Conservation (phyloP, 1,140 invertebrate species). For the Macrosteles quadrilineatus region DNA sequence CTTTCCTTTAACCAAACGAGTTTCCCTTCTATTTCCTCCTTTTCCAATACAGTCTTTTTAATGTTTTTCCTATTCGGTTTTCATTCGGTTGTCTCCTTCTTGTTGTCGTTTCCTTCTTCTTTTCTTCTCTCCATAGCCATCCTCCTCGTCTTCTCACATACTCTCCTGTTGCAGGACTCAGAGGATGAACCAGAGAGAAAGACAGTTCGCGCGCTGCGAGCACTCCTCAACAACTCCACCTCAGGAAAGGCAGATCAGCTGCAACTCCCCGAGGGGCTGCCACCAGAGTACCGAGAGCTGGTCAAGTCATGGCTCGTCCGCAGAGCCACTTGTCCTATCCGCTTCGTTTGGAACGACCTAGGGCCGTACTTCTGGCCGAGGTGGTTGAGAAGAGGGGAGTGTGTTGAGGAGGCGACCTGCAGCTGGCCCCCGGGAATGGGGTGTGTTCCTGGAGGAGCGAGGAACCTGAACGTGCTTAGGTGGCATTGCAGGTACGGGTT, state of each 20-base stretch:
- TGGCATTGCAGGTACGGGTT: conserved; percentile 53
- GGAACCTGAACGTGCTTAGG: conserved; percentile 48
- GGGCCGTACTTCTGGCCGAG: conserved; percentile 53
- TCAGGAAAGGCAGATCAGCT: conserved; percentile 27
- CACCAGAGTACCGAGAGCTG: conserved; percentile 39
- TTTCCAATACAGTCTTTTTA: too few relatives aligned
- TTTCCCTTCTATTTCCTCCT: too few relatives aligned
- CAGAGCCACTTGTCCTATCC: conserved; percentile 48
- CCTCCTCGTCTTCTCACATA: too few relatives aligned
- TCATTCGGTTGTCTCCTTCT: too few relatives aligned
- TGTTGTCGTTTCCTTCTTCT: too few relatives aligned
- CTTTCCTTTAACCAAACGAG: too few relatives aligned
- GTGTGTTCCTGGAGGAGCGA: conserved; percentile 47
- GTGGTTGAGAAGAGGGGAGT: conserved; percentile 47
- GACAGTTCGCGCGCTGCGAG: conserved; percentile 36
- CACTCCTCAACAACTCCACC: conserved; percentile 28
- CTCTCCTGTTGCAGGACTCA: conserved; percentile 32
- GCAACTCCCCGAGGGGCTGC: conserved; percentile 37
- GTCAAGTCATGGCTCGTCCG: conserved; percentile 44
- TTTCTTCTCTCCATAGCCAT: too few relatives aligned
- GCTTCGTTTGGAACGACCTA: conserved; percentile 50
- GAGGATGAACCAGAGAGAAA: conserved; percentile 37
- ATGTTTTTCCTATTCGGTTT: too few relatives aligned
- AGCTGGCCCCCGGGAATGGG: conserved; percentile 54
- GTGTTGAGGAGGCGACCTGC: conserved; percentile 44